Conservation (phyloP, 1,140 invertebrate species). For the Heliconius himera region DNA sequence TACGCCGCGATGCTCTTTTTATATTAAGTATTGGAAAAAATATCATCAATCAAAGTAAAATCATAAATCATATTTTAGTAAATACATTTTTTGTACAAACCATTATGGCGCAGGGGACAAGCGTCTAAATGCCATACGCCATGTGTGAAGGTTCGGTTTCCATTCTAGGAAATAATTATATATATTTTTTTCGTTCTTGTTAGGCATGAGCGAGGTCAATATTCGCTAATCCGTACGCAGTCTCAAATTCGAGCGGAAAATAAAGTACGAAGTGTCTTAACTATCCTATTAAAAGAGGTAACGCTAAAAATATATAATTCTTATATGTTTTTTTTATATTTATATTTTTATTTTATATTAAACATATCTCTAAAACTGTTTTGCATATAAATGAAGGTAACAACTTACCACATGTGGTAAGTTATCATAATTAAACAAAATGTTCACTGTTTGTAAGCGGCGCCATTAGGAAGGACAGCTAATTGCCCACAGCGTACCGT, state of each 20-base stretch:
- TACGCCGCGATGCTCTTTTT: too few species aligned
- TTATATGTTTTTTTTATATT: neutral
- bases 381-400: conserved; percentile 5
- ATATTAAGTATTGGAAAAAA: too few species aligned
- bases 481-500: conserved; percentile 1
- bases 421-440: conserved; percentile 59
- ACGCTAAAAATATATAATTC: neutral
- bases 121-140: too few species aligned
- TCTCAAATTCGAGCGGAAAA: too few species aligned
- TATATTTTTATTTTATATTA: neutral
- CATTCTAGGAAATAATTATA: neutral
- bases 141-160: neutral
- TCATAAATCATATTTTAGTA: too few species aligned
- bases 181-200: too few species aligned
- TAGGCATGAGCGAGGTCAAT: too few species aligned
- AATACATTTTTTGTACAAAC: too few species aligned
- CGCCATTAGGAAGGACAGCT: conserved; percentile 1
- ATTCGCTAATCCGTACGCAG: too few species aligned
- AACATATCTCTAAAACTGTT: neutral
- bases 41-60: too few species aligned
- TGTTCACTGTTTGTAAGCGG: conserved; percentile 10
- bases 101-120: too few species aligned
- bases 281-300: neutral
- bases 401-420: conserved; percentile 34
- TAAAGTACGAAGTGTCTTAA: too few species aligned